Evolutionary conservation across 2,888 invertebrate species (phyloP).

Genomic region (Ceraclea dissimilis): DNA sequence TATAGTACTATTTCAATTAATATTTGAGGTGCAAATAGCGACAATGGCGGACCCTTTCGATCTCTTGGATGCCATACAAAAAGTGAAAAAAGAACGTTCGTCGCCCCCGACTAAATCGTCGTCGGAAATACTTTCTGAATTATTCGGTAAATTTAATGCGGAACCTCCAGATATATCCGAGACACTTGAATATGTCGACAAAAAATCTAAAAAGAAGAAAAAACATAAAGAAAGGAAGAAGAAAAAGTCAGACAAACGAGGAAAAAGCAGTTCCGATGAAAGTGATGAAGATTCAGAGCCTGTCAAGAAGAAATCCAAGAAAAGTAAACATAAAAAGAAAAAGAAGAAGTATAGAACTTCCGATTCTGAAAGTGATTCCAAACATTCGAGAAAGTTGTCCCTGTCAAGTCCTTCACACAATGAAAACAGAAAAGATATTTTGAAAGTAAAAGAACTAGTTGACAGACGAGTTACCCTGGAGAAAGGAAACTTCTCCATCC

Average conservation of each 20-base stretch:
- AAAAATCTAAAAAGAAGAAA: constrained; percentile 49
- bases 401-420: constrained; percentile 11
- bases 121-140: constrained; percentile 73
- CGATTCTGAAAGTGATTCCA: constrained; percentile 10
- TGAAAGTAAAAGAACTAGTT: constrained; percentile 28
- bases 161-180: constrained; percentile 49
- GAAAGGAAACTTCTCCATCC: constrained; percentile 15
- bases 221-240: constrained; percentile 55
- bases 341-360: constrained; percentile 14
- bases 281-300: constrained; percentile 21
- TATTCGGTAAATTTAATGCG: constrained; percentile 72
- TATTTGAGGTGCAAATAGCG: not conserved
- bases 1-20: not conserved
- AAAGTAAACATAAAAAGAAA: constrained; percentile 24
- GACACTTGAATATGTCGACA: constrained; percentile 31
- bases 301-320: constrained; percentile 23
- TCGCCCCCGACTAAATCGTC: constrained; percentile 46
- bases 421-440: constrained; percentile 24
- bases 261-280: constrained; percentile 29
- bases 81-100: constrained; percentile 16
- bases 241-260: constrained; percentile 37
- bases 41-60: constrained; percentile 10
- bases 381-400: constrained; percentile 5
- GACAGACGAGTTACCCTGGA: constrained; percentile 21
- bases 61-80: constrained; percentile 3